Evolutionary conservation across 2,113 vertebrate species (phyloP).

Genomic region (Dasyprocta punctata): DNA sequence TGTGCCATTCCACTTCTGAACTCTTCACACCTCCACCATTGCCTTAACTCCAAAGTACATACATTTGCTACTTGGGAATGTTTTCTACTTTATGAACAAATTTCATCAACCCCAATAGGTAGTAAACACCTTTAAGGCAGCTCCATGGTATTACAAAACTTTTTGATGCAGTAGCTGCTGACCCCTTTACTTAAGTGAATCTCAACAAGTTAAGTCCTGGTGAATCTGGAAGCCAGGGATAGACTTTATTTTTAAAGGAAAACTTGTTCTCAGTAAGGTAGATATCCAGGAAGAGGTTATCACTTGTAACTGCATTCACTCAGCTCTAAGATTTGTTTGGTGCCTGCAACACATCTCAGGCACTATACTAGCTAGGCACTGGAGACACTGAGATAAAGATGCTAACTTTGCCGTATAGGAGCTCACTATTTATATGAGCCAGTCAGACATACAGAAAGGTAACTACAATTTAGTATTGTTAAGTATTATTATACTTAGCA

Average conservation of each 20-base stretch:
- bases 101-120: neutral
- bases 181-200: neutral
- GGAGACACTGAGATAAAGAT: neutral
- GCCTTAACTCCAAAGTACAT: neutral
- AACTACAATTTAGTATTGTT: neutral
- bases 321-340: neutral
- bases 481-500: neutral
- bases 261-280: neutral
- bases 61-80: neutral
- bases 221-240: neutral
- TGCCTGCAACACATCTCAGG: neutral
- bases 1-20: neutral
- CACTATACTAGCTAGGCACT: neutral
- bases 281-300: neutral
- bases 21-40: neutral
- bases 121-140: neutral
- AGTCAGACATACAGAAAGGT: neutral
- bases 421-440: neutral
- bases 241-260: constrained; percentile 6
- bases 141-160: neutral
- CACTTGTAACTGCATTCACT: neutral
- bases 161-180: neutral
- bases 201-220: neutral
- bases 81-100: constrained; percentile 1
- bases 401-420: neutral